Conservation (phyloP, 2,888 invertebrate genomes). For the Tinea trinotella region DNA sequence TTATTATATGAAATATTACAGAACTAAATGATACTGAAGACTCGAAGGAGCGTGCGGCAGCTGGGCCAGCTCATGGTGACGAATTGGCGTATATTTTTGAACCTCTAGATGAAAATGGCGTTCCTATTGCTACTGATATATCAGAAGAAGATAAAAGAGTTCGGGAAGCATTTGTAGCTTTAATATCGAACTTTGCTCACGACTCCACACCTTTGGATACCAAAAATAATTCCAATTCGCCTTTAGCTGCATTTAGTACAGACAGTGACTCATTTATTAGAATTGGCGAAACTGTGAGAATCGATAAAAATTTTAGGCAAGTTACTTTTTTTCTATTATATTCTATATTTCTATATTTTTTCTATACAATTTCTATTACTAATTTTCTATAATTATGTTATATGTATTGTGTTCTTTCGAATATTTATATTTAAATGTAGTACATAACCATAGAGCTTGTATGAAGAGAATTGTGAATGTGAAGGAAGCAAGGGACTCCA, state of each 20-base stretch:
- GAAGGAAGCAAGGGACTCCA: too few relatives aligned
- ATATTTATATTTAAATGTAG: too few relatives aligned
- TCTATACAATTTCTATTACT: too few relatives aligned
- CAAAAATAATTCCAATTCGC: conserved; percentile 29
- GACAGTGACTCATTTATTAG: conserved; percentile 47
- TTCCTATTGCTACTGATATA: conserved; percentile 49
- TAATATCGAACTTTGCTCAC: conserved; percentile 78
- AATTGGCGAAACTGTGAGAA: conserved; percentile 38
- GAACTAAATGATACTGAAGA: conserved; percentile 28
- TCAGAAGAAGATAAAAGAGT: conserved; percentile 75
- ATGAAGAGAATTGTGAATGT: too few relatives aligned
- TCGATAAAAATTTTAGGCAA: conserved; percentile 55
- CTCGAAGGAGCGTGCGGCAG: conserved; percentile 26
- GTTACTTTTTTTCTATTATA: too few relatives aligned
- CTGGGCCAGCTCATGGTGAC: conserved; percentile 77
- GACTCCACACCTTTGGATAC: conserved; percentile 31
- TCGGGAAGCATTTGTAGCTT: conserved; percentile 75
- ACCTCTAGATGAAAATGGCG: conserved; percentile 73
- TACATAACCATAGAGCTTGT: too few relatives aligned
- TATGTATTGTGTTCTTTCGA: too few relatives aligned
- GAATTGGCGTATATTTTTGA: conserved; percentile 82
- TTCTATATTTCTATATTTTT: too few relatives aligned
- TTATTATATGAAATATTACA: conserved; percentile 21
- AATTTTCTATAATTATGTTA: too few relatives aligned
- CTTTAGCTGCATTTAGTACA: conserved; percentile 36